Percentiles rank a stretch among this genome's conserved stretches.
phyloP scores from a whole-genome alignment of 2,797 vertebrate species.

The Gadopsis marmoratus region DNA sequence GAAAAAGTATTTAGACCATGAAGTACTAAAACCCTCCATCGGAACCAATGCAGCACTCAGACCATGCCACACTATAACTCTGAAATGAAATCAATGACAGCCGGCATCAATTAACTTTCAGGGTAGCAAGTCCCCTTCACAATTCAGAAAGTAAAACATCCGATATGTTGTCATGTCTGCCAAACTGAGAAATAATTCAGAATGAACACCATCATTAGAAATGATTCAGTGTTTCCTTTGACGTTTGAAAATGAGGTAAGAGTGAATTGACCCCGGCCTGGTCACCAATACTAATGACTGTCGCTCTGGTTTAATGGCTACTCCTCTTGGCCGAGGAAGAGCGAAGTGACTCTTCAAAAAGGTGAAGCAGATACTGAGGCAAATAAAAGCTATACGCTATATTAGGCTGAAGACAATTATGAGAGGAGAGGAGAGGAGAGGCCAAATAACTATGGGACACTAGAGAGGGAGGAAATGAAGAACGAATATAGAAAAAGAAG shows the following conservation, averaged over 20 bases:
- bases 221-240: conserved; percentile 28
- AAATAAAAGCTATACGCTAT: conserved; percentile 1
- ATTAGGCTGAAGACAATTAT: conserved; percentile 24
- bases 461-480: background rate
- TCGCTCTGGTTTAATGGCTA: conserved; percentile 10
- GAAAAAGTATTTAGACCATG: conserved; percentile 32
- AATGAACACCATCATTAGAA: conserved; percentile 36
- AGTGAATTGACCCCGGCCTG: conserved; percentile 18
- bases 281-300: conserved; percentile 31
- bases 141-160: conserved; percentile 16
- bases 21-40: conserved; percentile 33
- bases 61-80: conserved; percentile 29
- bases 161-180: conserved; percentile 32
- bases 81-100: conserved; percentile 57
- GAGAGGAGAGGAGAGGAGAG: background rate
- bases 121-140: conserved; percentile 50
- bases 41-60: conserved; percentile 45
- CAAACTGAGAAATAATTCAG: conserved; percentile 49
- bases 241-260: conserved; percentile 36
- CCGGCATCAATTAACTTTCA: conserved; percentile 57
- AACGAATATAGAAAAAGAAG: background rate
- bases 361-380: conserved; percentile 23
- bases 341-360: background rate
- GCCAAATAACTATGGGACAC: background rate
- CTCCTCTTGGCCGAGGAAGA: background rate